A percentile compares a stretch with the other conserved stretches of the same genome.
phyloP scores from a whole-genome alignment of 2,113 vertebrate species.

The Tetraodon nigroviridis region DNA sequence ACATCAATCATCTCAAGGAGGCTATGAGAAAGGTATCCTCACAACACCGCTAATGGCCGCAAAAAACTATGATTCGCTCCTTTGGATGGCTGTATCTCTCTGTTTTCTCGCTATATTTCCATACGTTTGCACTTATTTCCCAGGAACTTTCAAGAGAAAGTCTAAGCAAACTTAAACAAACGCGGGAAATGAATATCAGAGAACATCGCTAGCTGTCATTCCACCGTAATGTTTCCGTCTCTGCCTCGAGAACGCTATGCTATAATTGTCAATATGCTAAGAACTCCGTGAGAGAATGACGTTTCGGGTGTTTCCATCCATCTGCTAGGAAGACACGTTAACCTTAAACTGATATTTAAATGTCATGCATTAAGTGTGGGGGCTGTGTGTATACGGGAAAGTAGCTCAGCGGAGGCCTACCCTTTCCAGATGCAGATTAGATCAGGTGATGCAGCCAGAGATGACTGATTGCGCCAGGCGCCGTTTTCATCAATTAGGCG shows the following conservation, averaged over 20 bases:
- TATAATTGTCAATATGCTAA: slow-evolving; percentile 37
- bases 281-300: slow-evolving; percentile 14
- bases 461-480: slow-evolving; percentile 49
- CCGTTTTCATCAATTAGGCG: slow-evolving; percentile 61
- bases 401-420: slow-evolving; percentile 59
- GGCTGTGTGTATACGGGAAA: slow-evolving; percentile 26
- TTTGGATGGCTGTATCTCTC: too few relatives aligned
- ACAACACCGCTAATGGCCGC: too few relatives aligned
- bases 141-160: neutral
- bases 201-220: slow-evolving; percentile 1
- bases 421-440: slow-evolving; percentile 55
- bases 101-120: too few relatives aligned
- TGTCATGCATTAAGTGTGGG: slow-evolving; percentile 48
- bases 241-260: slow-evolving; percentile 22
- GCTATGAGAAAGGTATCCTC: too few relatives aligned
- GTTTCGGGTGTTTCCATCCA: slow-evolving; percentile 48
- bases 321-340: slow-evolving; percentile 58
- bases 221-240: neutral
- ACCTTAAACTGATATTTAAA: slow-evolving; percentile 76
- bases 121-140: too few relatives aligned
- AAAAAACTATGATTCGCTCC: too few relatives aligned
- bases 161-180: neutral
- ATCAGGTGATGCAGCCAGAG: slow-evolving; percentile 52
- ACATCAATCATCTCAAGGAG: too few relatives aligned
- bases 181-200: neutral